phyloP scores from a whole-genome alignment of 2,888 invertebrate genomes.

The Poecilobothrus nobilitatus region DNA sequence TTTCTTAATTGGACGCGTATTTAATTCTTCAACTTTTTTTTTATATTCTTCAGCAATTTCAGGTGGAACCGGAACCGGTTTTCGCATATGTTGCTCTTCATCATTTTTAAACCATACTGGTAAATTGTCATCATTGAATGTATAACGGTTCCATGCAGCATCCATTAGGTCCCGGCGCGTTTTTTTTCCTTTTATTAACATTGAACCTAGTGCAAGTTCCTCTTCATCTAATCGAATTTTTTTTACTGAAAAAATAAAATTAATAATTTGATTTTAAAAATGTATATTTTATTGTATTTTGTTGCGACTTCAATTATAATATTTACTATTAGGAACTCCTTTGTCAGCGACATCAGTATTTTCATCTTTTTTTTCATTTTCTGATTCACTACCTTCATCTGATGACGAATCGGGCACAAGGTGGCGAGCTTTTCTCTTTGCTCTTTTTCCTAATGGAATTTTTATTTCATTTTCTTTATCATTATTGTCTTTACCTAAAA shows the following conservation, averaged over 20 bases:
- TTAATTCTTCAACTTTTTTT: slow-evolving; percentile 72
- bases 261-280: no score
- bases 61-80: slow-evolving; percentile 75
- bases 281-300: slow-evolving; percentile 30
- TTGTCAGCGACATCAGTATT: slow-evolving; percentile 19
- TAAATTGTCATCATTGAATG: slow-evolving; percentile 81
- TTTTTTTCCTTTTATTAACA: slow-evolving; percentile 86
- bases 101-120: slow-evolving; percentile 96
- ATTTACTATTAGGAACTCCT: slow-evolving; percentile 11
- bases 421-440: slow-evolving; percentile 37
- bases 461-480: slow-evolving; percentile 12
- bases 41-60: slow-evolving; percentile 79
- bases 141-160: slow-evolving; percentile 85
- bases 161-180: slow-evolving; percentile 83
- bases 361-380: slow-evolving; percentile 31
- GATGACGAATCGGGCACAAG: slow-evolving; percentile 28
- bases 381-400: slow-evolving; percentile 29
- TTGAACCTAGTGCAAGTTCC: slow-evolving; percentile 84
- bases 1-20: slow-evolving; percentile 94
- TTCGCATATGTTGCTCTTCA: slow-evolving; percentile 82
- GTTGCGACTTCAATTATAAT: background rate
- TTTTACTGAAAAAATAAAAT: slow-evolving; percentile 35
- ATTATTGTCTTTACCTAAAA: slow-evolving; percentile 35
- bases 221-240: slow-evolving; percentile 70
- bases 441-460: slow-evolving; percentile 35